Evolutionary conservation across 2,113 vertebrate genomes (phyloP), one percentile per base, ranked within the genome.

Genomic region (Diphyllodes magnificus): DNA sequence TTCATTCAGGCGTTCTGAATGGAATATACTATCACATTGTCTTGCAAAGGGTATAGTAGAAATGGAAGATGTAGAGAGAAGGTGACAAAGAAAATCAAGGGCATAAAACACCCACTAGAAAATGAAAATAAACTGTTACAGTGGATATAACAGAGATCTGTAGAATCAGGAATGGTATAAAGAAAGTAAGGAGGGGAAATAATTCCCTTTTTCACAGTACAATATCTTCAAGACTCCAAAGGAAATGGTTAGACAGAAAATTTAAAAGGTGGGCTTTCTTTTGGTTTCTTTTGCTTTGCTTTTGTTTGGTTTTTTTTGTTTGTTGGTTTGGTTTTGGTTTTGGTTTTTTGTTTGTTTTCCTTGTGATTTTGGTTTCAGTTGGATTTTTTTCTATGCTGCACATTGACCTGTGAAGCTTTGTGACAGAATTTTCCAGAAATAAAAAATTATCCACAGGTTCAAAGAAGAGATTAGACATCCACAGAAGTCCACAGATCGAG

Each of bases 11-110:
- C 40, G 23, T 77, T 76, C 64, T 65, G 53, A 87, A 72, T n/a
- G n/a, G 15, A 35, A n/a, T 44, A 15, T 82, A n/a, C 37, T 42
- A 42, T 53, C 57, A 25, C 13, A 27, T 11, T 51, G 44, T 65
- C 53, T 93, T 42, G 6, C 75, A 77, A 88, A 82, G 11, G 13
- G 22, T 39, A 35, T 15, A 47, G 50, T 12, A 50, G 75, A 77
- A 66, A 23, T 77, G 31, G 37, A 80, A 87, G 45, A 64, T 0
- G 0, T 3, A 73, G 47, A 83, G 5, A 72, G 31, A 88, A 84
- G 10, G 25, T 81, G 77, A 68, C 44, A 91, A 87, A 86, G n/a
- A 80, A 45, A 76, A 88, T 57, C 44, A 83, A 88, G 77, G 25
- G 7, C 33, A 66, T 54, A 88, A 80, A 90, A 73, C n/a, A 69